Evolutionary conservation across 2,797 vertebrate species (phyloP), one percentile per base, ranked within the genome.

Genomic region (Rhincodon typus): DNA sequence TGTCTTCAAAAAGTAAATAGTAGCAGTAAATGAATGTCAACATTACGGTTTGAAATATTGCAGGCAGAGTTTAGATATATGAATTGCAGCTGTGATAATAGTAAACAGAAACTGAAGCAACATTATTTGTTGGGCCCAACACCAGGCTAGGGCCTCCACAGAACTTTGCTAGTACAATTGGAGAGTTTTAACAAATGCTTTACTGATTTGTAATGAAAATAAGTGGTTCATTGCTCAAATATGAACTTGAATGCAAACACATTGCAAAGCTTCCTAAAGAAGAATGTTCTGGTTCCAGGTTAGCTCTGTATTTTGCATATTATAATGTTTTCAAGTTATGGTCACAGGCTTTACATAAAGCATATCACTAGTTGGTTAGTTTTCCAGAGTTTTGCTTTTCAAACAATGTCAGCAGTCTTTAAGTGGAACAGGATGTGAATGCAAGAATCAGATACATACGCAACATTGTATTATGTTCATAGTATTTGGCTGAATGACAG

Each of bases 381-480:
- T 91, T 91, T 90, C 27, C 46, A 62, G 50, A 57, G 27, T 53
- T 90, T 62, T 90, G 30, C 57, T n/a, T 66, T 62, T 91, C 30
- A 66, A 66, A 91, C 88, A 87, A 87, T 91, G 88, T 91, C 57
- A 91, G 57, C 88, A 91, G 88, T 91, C 27, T 62, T 90, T 91
- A 91, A 66, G 88, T 91, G 34, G 88, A 66, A 91, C 88, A 91
- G 88, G 88, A 91, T 91, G 88, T 91, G 88, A 66, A 91, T 66
- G 53, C 30, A n/a, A 34, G 50, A 34, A 91, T 91, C 88, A n/a
- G 30, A 91, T 91, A 62, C 34, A 15, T 91, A 17, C 34, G n/a
- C 53, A 91, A 66, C 53, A 66, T 42, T 87, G 27, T 90, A 57
- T 62, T 91, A 91, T n/a, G 57, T 34, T 57, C 57, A n/a, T 34